A percentile compares a stretch with the other conserved stretches of the same genome.
phyloP scores from a whole-genome alignment of 2,888 invertebrate genomes.

The Pandemis cinnamomeana region DNA sequence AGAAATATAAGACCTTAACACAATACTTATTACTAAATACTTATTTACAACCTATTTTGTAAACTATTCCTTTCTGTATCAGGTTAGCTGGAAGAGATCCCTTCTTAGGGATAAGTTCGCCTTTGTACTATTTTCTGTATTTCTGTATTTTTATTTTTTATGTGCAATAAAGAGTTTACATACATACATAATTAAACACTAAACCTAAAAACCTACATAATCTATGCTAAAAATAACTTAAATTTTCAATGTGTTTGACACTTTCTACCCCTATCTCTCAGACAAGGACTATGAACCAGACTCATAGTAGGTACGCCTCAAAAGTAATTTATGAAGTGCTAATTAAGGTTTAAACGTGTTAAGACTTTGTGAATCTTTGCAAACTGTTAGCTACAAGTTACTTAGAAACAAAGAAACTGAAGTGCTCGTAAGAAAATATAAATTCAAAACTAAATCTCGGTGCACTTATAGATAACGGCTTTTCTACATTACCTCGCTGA shows the following conservation, averaged over 20 bases:
- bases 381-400: not conserved
- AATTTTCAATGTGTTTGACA: not conserved
- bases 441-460: not conserved
- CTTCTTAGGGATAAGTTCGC: too few relatives aligned
- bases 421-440: not conserved
- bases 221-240: not conserved
- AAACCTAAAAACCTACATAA: too few relatives aligned
- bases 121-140: too few relatives aligned
- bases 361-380: not conserved
- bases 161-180: too few relatives aligned
- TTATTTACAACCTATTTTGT: too few relatives aligned
- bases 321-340: not conserved
- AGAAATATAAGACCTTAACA: too few relatives aligned
- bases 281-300: not conserved
- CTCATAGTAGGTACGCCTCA: not conserved
- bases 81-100: too few relatives aligned
- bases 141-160: too few relatives aligned
- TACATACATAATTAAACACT: too few relatives aligned
- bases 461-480: not conserved
- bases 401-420: not conserved
- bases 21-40: too few relatives aligned
- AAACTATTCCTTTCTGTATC: too few relatives aligned
- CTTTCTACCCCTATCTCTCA: not conserved
- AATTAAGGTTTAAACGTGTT: not conserved
- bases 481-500: slow-evolving; percentile 71